Conservation (phyloP, 2,113 vertebrate genomes). For the Pitta sordida region DNA sequence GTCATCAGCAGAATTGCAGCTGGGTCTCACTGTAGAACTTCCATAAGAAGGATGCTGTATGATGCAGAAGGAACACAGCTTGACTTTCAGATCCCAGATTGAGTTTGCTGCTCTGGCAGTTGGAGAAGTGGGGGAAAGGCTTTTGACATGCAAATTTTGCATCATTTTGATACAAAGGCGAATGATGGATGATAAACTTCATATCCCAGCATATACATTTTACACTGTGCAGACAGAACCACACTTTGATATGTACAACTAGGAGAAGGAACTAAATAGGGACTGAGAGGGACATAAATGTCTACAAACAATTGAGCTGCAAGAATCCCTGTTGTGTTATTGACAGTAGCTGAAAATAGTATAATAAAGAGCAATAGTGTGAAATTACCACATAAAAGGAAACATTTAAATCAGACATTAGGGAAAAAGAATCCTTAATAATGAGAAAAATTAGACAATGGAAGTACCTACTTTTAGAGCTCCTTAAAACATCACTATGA, state of each 20-base stretch:
- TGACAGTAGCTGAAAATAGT: neutral
- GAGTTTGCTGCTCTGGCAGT: constrained; percentile 29
- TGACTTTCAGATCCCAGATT: constrained; percentile 18
- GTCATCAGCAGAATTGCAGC: constrained; percentile 44
- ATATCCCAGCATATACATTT: neutral
- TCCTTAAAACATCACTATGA: neutral
- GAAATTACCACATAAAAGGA: neutral
- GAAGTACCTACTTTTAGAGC: neutral
- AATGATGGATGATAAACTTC: neutral
- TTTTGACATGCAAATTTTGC: constrained; percentile 55
- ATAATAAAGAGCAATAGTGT: neutral
- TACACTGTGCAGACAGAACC: neutral
- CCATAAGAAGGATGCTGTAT: constrained; percentile 38
- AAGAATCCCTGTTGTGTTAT: neutral
- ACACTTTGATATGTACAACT: neutral
- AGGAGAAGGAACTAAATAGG: neutral
- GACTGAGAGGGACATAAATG: neutral
- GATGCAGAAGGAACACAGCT: constrained; percentile 50
- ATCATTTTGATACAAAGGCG: constrained; percentile 2
- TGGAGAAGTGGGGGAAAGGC: neutral
- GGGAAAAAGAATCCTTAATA: neutral
- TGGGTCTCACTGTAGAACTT: constrained; percentile 27
- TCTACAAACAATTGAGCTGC: neutral
- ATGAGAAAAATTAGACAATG: neutral
- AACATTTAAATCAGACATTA: neutral